Evolutionary conservation across 92 coral and sea anemone species (phyloP), one percentile per base, ranked within the genome.

Genomic region (Parazoanthus darwini): DNA sequence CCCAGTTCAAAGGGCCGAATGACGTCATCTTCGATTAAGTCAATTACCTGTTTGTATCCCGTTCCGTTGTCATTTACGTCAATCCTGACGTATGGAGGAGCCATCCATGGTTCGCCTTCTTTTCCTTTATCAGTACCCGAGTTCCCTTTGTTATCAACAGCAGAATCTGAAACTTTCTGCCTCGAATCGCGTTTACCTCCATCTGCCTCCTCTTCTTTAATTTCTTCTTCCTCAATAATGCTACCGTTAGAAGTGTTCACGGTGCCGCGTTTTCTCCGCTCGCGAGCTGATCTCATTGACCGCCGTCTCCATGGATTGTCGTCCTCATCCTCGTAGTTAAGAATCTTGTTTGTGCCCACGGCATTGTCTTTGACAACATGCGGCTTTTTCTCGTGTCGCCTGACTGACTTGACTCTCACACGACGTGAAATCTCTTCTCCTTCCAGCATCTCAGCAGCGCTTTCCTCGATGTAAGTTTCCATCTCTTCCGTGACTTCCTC

Each of bases 21-120:
- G 82, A 94, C 88, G 82, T 94, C 93, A 88, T 91, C 96, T 59
- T 94, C 96, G 38, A 94, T 90, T 63, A 94, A 63, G 22, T 87
- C 79, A 68, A 94, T 82, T 39, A 94, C 68, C 78, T 92, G 88
- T 82, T 92, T 91, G 78, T 92, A 92, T 72, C 91, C 95, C 81
- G 43, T 65, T 48, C 46, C 87, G 71, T 3, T 72, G 25, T 48
- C 79, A 48, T 42, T 84, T 25, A 72, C 68, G 56, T 71, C 44
- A 84, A 84, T 71, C 22, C 58, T 48, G 43, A 84, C 78, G 38
- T 26, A 84, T 8, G 87, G 74, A 15, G 87, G 78, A 72, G 78
- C 50, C 14, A 9, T 35, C 38, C 65, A 72, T 18, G 56, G 5
- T 79, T 56, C 74, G 39, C 66, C 67, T 84, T 46, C 51, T 15